Conservation (phyloP, 2,797 vertebrate genomes). For the Enteromius radiatus region DNA sequence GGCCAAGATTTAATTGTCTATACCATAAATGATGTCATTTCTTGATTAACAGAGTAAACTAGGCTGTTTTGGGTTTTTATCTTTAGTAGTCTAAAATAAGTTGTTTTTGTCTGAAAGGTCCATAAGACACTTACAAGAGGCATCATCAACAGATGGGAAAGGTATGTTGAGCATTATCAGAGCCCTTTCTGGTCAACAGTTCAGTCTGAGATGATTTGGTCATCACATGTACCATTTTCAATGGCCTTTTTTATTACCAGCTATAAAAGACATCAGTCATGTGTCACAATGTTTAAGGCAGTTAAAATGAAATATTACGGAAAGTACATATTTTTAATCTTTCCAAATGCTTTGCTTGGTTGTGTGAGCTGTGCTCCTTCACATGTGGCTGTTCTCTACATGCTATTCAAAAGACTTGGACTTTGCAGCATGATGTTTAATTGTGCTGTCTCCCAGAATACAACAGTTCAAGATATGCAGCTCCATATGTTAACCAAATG, state of each 20-base stretch:
- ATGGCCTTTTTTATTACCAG: not conserved
- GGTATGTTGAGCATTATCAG: conserved; percentile 68
- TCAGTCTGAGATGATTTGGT: not conserved
- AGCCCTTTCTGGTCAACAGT: not conserved
- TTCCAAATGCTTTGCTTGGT: conserved; percentile 6
- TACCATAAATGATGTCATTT: not conserved
- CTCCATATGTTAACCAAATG: not conserved
- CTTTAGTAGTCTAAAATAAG: not conserved
- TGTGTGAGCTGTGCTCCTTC: not conserved
- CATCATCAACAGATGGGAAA: conserved; percentile 89
- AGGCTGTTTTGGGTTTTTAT: not conserved
- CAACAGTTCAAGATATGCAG: not conserved
- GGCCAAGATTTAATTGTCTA: not conserved
- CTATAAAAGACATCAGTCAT: not conserved
- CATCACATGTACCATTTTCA: not conserved
- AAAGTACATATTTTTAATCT: not conserved
- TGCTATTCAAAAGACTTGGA: conserved; percentile 18
- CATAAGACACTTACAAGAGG: conserved; percentile 88
- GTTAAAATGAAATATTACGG: not conserved
- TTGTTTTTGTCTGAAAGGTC: conserved; percentile 75
- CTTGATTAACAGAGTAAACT: not conserved
- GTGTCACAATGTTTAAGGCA: not conserved
- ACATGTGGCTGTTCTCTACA: not conserved
- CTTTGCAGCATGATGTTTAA: conserved; percentile 8
- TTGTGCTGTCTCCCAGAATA: conserved; percentile 9